Evolutionary conservation across 2,113 vertebrate genomes (phyloP).

Genomic region (Canis aureus): DNA sequence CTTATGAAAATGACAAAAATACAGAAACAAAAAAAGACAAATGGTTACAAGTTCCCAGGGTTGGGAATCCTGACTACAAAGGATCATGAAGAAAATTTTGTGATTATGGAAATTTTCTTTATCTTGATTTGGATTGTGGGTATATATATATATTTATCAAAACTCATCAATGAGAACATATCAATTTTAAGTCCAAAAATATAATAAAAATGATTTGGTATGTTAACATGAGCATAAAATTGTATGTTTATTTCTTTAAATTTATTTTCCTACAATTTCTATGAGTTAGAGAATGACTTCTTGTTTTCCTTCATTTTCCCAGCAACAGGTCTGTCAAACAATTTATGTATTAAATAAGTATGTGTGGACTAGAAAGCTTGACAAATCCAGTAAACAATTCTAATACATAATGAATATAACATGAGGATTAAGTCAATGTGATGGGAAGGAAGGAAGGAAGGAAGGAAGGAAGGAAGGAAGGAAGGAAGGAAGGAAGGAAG

Average conservation of each 20-base stretch:
- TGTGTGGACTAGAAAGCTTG: neutral
- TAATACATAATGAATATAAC: neutral
- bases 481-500: neutral
- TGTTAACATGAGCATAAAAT: neutral
- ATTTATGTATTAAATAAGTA: neutral
- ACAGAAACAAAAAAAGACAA: neutral
- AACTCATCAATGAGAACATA: neutral
- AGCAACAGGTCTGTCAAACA: neutral
- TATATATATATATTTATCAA: neutral
- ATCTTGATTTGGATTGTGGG: neutral
- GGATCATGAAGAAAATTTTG: neutral
- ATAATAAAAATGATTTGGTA: neutral
- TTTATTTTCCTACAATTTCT: neutral
- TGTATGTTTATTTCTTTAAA: neutral
- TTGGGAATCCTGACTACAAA: neutral
- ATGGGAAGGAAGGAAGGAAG: too few relatives aligned
- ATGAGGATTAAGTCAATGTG: neutral
- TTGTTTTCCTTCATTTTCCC: neutral
- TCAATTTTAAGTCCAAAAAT: neutral
- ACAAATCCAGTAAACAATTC: neutral
- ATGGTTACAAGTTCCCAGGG: neutral
- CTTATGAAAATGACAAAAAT: neutral
- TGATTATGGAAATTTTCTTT: neutral
- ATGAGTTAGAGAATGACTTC: neutral
- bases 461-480: too few relatives aligned